Percentiles rank a stretch among this genome's conserved stretches.
These are phyloP conservation scores for Muscicapa striata DNA, from an alignment of 2,797 vertebrate species.

Conservation along the genomic window DNA sequence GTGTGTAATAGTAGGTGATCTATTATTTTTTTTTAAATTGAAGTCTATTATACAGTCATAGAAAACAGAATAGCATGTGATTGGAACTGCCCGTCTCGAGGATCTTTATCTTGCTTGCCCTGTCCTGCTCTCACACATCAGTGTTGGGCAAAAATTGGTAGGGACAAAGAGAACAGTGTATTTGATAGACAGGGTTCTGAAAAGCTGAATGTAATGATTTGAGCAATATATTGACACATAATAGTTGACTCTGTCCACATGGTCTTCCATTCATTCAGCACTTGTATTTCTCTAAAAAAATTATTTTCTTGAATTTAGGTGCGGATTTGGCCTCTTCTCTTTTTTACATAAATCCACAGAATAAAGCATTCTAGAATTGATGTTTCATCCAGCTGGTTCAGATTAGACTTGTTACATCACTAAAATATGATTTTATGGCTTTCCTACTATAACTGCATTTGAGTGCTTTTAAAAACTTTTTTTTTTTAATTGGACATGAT, in stretches of 20 bases:
- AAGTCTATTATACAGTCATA: not conserved
- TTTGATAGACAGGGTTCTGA: not conserved
- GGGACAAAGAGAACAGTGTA: not conserved
- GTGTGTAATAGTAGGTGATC: not conserved
- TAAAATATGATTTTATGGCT: not conserved
- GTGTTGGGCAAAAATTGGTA: not conserved
- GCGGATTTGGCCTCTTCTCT: not conserved
- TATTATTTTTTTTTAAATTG: not conserved
- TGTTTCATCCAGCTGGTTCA: not conserved
- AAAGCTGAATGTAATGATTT: not conserved
- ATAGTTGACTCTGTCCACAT: not conserved
- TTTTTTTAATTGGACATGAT: not conserved
- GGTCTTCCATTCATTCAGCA: not conserved
- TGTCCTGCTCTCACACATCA: not conserved
- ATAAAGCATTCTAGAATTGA: not conserved
- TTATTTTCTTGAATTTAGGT: not conserved
- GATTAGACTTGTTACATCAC: not conserved
- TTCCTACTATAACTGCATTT: constrained; percentile 1
- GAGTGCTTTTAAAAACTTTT: not conserved
- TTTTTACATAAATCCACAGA: not conserved
- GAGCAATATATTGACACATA: not conserved
- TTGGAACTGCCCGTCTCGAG: fast-evolving
- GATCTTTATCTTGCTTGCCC: not conserved
- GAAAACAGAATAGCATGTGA: not conserved
- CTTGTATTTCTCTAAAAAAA: not conserved